Evolutionary conservation across 2,113 vertebrate genomes (phyloP).

Genomic region (Eleginops maclovinus): DNA sequence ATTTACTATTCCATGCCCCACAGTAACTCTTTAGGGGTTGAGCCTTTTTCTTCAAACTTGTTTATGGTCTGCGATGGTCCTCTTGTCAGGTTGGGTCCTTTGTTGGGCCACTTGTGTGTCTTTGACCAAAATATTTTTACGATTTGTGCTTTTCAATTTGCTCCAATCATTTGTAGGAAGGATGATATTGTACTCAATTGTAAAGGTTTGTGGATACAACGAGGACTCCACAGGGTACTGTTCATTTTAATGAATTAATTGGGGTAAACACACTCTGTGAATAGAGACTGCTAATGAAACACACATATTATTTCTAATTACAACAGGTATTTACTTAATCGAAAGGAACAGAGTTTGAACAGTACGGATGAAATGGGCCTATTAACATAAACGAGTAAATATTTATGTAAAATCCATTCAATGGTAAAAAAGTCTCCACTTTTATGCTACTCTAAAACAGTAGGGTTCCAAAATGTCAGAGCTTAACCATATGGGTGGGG

Average conservation of each 20-base stretch:
- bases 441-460: too few relatives aligned
- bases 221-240: neutral
- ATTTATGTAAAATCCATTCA: too few relatives aligned
- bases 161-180: neutral
- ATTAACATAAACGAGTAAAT: neutral
- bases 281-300: neutral
- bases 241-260: constrained; percentile 11
- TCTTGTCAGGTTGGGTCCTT: neutral
- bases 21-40: neutral
- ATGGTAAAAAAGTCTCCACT: too few relatives aligned
- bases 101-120: neutral
- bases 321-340: neutral
- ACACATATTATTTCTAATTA: neutral
- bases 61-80: too few relatives aligned
- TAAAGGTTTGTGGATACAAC: neutral
- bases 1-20: too few relatives aligned
- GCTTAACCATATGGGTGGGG: too few relatives aligned
- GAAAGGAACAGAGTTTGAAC: neutral
- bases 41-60: too few relatives aligned
- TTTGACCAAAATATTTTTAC: neutral
- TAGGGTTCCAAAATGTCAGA: too few relatives aligned
- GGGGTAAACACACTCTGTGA: neutral
- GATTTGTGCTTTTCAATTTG: neutral
- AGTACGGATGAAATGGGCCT: neutral
- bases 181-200: neutral